These are phyloP conservation scores for Eulithis testata DNA, from an alignment of 2,888 invertebrate genomes.

Conservation along the genomic window DNA sequence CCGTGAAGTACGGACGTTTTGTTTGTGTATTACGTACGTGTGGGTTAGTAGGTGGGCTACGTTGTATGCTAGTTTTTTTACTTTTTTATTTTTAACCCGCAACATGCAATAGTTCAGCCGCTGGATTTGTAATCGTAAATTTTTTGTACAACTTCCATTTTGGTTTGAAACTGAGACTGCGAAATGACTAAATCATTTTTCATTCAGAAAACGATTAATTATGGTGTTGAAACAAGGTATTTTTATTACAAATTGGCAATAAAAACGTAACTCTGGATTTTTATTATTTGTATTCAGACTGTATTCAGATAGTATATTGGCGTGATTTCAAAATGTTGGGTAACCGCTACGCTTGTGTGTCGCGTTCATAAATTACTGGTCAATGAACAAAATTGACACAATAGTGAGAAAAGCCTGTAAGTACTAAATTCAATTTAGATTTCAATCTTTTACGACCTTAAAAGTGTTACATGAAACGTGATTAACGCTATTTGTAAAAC, in stretches of 20 bases:
- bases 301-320: conserved; percentile 25
- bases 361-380: conserved; percentile 46
- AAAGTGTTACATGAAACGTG: conserved; percentile 56
- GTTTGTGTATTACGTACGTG: conserved; percentile 14
- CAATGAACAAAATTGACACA: conserved; percentile 64
- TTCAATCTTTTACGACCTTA: conserved; percentile 61
- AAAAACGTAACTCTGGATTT: conserved; percentile 10
- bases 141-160: neutral
- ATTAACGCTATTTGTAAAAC: conserved; percentile 69
- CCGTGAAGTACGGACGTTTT: conserved; percentile 49
- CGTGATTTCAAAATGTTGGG: conserved; percentile 31
- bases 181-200: neutral
- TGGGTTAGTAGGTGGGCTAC: neutral
- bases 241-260: conserved; percentile 1
- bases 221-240: neutral
- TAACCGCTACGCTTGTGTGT: conserved; percentile 45
- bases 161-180: neutral
- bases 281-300: conserved; percentile 20
- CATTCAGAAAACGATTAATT: neutral
- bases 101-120: neutral
- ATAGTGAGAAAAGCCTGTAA: conserved; percentile 68
- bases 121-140: neutral
- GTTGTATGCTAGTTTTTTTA: conserved; percentile 2
- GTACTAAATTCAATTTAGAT: conserved; percentile 60
- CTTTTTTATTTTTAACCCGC: neutral